Conservation (phyloP, 2,888 invertebrate species). For the Mythimna impura region DNA sequence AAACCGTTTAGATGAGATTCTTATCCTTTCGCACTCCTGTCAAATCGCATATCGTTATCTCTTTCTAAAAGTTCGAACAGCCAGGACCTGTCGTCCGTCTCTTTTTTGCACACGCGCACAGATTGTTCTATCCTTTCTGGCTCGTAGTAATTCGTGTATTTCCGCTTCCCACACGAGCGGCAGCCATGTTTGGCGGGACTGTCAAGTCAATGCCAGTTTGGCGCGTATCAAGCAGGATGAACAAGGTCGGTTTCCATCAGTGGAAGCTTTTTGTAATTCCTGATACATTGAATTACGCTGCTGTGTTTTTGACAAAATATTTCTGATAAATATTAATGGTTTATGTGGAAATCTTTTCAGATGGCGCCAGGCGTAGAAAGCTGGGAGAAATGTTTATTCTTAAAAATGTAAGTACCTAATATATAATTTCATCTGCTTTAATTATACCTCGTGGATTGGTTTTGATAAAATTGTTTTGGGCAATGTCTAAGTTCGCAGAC, state of each 20-base stretch:
- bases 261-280: constrained; percentile 73
- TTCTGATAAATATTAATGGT: constrained; percentile 60
- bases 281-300: constrained; percentile 60
- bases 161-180: constrained; percentile 89
- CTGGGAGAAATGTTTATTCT: constrained; percentile 9
- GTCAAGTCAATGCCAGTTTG: constrained; percentile 89
- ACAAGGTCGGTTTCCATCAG: constrained; percentile 84
- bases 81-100: constrained; percentile 86
- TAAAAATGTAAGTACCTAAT: constrained; percentile 57
- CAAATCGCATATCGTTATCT: constrained; percentile 83
- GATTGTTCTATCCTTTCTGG: constrained; percentile 86
- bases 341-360: constrained; percentile 73
- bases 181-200: constrained; percentile 90
- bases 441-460: constrained; percentile 47
- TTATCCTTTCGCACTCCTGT: constrained; percentile 84
- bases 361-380: constrained; percentile 52
- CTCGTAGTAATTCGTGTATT: constrained; percentile 88
- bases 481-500: constrained; percentile 59
- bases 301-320: constrained; percentile 57
- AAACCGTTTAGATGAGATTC: constrained; percentile 87
- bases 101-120: constrained; percentile 83
- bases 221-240: constrained; percentile 85
- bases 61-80: constrained; percentile 83
- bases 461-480: constrained; percentile 47
- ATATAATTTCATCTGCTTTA: constrained; percentile 35